These are phyloP conservation scores for Melikaiella ostensackeni DNA, from an alignment of 2,888 invertebrate genomes.

Conservation along the genomic window DNA sequence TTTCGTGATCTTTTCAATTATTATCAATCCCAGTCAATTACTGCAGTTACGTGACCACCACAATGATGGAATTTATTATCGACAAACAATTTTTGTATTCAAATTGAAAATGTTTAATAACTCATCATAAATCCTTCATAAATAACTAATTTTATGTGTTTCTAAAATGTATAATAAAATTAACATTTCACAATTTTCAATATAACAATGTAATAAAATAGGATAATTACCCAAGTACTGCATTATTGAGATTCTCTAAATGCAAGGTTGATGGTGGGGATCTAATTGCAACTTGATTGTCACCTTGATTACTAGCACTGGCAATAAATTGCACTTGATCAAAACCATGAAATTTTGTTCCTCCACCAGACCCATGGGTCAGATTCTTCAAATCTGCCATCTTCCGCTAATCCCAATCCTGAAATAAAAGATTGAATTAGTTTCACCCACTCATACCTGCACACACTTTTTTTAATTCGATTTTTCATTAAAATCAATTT, in stretches of 20 bases:
- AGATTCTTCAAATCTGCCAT: slow-evolving; percentile 74
- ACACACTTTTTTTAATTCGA: not conserved
- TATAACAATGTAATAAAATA: not conserved
- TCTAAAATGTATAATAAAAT: no score
- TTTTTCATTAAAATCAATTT: not conserved
- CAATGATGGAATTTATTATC: not conserved
- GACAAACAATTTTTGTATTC: no score
- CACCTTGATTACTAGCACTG: slow-evolving; percentile 73
- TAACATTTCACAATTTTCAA: no score
- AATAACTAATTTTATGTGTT: no score
- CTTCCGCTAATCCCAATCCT: slow-evolving; percentile 52
- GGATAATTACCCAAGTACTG: slow-evolving; percentile 80
- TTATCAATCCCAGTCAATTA: slow-evolving; percentile 43
- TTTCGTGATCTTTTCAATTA: slow-evolving; percentile 41
- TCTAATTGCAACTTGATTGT: slow-evolving; percentile 75
- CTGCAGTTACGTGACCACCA: slow-evolving; percentile 15
- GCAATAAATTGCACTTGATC: slow-evolving; percentile 75
- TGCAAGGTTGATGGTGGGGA: slow-evolving; percentile 76
- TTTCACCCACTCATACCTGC: not conserved
- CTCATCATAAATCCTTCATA: no score
- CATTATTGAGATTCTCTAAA: slow-evolving; percentile 83
- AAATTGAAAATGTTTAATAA: no score
- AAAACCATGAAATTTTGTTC: slow-evolving; percentile 71
- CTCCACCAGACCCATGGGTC: slow-evolving; percentile 62
- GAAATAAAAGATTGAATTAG: slow-evolving; percentile 1